Evolutionary conservation across 2,888 invertebrate species (phyloP).

Genomic region (Eupithecia inturbata): DNA sequence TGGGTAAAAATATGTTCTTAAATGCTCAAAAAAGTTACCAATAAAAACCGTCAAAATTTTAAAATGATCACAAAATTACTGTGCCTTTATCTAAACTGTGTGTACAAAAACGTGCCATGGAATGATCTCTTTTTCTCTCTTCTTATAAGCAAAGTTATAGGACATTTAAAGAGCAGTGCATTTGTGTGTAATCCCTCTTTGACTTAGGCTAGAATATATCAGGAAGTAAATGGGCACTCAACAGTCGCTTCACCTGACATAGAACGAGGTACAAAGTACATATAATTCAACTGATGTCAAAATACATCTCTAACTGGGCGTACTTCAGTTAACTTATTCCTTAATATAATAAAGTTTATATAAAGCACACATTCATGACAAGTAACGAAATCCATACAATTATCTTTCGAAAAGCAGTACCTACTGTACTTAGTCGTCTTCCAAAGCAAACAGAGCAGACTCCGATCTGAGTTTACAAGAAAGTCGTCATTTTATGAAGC

Average conservation of each 20-base stretch:
- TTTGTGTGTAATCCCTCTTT: neutral
- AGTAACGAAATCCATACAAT: neutral
- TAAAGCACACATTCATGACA: conserved; percentile 1
- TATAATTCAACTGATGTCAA: neutral
- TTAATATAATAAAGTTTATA: neutral
- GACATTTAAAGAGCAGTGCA: conserved; percentile 1
- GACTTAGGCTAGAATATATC: neutral
- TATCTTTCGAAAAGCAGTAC: neutral
- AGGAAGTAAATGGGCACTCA: neutral
- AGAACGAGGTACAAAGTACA: neutral
- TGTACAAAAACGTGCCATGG: neutral
- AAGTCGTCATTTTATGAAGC: neutral
- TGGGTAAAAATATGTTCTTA: neutral
- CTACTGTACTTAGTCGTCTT: conserved; percentile 1
- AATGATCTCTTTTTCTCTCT: neutral
- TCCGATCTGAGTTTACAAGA: neutral
- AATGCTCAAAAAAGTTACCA: neutral
- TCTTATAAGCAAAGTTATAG: neutral
- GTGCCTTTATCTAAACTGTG: neutral
- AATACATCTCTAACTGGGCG: neutral
- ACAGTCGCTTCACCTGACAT: neutral
- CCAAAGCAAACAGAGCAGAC: conserved; percentile 3
- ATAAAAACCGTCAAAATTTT: conserved; percentile 3
- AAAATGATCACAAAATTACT: neutral
- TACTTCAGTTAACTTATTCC: neutral